Conservation (phyloP, 2,797 vertebrate genomes). For the Pseudochromis fuscus region DNA sequence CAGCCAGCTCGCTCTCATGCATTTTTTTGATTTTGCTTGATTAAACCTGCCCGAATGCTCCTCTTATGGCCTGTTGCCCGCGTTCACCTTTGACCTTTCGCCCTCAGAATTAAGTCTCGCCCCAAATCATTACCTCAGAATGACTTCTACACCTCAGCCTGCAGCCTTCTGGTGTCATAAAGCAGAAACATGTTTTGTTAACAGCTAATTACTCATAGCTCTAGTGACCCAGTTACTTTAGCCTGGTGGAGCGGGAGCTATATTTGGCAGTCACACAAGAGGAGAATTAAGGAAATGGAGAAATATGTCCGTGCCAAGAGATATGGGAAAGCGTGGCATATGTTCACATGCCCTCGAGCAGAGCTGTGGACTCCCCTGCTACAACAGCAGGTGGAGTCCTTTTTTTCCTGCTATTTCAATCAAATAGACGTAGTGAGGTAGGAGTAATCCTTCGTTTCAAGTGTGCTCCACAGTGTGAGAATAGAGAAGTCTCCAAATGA, state of each 20-base stretch:
- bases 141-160: constrained; percentile 28
- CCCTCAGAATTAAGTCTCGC: not conserved
- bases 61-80: constrained; percentile 1
- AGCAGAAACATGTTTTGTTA: constrained; percentile 61
- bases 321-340: constrained; percentile 67
- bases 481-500: constrained; percentile 20
- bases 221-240: constrained; percentile 80
- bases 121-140: constrained; percentile 12
- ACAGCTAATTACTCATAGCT: constrained; percentile 77
- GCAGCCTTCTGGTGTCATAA: constrained; percentile 51
- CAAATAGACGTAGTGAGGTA: constrained; percentile 39
- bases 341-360: constrained; percentile 58
- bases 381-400: constrained; percentile 60
- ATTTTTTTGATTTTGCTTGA: constrained; percentile 15
- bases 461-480: constrained; percentile 35
- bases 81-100: constrained; percentile 53
- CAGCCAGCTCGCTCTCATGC: not conserved
- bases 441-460: constrained; percentile 41
- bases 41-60: not conserved
- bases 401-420: constrained; percentile 17
- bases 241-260: constrained; percentile 69
- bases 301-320: constrained; percentile 71
- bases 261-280: constrained; percentile 76
- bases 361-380: constrained; percentile 52
- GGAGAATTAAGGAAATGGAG: constrained; percentile 75